A percentile compares a stretch with the other conserved stretches of the same genome.
Conservation (phyloP, 2,888 invertebrate genomes). For the Oeneis ivallda region DNA sequence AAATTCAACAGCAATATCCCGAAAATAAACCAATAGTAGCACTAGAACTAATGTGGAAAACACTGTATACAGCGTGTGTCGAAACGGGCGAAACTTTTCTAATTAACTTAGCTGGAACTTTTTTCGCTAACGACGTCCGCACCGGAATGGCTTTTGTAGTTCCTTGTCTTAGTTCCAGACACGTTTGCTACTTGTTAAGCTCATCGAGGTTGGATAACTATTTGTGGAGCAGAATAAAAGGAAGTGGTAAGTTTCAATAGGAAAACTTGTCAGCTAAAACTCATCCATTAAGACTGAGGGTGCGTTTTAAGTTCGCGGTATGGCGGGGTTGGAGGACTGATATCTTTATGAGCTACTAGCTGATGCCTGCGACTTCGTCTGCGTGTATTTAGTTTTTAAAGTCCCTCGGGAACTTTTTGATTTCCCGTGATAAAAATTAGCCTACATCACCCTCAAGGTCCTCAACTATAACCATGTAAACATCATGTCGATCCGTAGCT, state of each 20-base stretch:
- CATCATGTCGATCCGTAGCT: too few relatives aligned
- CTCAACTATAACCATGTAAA: too few relatives aligned
- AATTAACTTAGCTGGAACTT: conserved; percentile 68
- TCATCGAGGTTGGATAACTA: conserved; percentile 32
- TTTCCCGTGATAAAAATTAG: too few relatives aligned
- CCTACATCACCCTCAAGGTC: too few relatives aligned
- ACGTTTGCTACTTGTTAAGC: conserved; percentile 38
- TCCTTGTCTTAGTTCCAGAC: conserved; percentile 33
- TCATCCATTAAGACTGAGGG: too few relatives aligned
- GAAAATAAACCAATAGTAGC: conserved; percentile 24
- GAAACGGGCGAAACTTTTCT: conserved; percentile 58
- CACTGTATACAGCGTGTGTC: conserved; percentile 26
- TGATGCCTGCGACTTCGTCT: too few relatives aligned
- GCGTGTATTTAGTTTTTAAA: too few relatives aligned
- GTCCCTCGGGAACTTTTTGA: too few relatives aligned
- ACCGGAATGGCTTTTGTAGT: conserved; percentile 59
- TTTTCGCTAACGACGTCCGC: conserved; percentile 62
- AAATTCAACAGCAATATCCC: neutral
- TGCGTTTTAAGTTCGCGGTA: too few relatives aligned
- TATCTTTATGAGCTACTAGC: too few relatives aligned
- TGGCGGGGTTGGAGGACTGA: too few relatives aligned
- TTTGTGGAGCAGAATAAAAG: conserved; percentile 4
- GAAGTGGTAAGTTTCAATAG: neutral
- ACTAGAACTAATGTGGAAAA: neutral
- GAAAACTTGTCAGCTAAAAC: too few relatives aligned